These are phyloP conservation scores for Autographa gamma DNA, from an alignment of 2,888 invertebrate genomes.

Conservation along the genomic window DNA sequence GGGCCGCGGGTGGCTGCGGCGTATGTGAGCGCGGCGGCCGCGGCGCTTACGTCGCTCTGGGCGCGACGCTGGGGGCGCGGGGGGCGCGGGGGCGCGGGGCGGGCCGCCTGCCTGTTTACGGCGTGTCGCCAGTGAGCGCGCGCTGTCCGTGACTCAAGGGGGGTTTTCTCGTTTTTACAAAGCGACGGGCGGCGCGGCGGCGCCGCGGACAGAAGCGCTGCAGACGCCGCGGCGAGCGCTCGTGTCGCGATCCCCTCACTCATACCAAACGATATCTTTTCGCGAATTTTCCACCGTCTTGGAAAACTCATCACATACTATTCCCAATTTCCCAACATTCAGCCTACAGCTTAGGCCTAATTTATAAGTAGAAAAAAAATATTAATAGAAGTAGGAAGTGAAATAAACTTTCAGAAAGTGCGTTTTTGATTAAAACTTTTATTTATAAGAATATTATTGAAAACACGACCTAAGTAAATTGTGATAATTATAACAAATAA, in stretches of 20 bases:
- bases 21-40: conserved; percentile 49
- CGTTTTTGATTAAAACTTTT: conserved; percentile 29
- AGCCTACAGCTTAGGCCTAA: conserved; percentile 64
- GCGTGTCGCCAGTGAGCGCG: conserved; percentile 66
- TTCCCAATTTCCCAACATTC: conserved; percentile 39
- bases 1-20: conserved; percentile 51
- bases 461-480: conserved; percentile 60
- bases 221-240: conserved; percentile 83
- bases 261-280: conserved; percentile 51
- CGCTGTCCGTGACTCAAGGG: conserved; percentile 61
- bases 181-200: conserved; percentile 69
- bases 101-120: conserved; percentile 60
- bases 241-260: conserved; percentile 65
- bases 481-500: conserved; percentile 63
- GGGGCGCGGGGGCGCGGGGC: conserved; percentile 65
- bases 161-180: conserved; percentile 72
- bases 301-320: conserved; percentile 56
- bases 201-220: conserved; percentile 82
- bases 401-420: conserved; percentile 47
- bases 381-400: conserved; percentile 47
- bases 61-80: conserved; percentile 42
- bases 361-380: conserved; percentile 50
- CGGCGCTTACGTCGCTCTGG: conserved; percentile 61
- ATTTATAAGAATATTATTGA: conserved; percentile 31
- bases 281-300: conserved; percentile 69